Percentiles rank a stretch among this genome's conserved stretches.
These are phyloP conservation scores for Mesocentrotus franciscanus DNA, from an alignment of 53 echinoderm and acorn worm species.

Conservation along the genomic window DNA sequence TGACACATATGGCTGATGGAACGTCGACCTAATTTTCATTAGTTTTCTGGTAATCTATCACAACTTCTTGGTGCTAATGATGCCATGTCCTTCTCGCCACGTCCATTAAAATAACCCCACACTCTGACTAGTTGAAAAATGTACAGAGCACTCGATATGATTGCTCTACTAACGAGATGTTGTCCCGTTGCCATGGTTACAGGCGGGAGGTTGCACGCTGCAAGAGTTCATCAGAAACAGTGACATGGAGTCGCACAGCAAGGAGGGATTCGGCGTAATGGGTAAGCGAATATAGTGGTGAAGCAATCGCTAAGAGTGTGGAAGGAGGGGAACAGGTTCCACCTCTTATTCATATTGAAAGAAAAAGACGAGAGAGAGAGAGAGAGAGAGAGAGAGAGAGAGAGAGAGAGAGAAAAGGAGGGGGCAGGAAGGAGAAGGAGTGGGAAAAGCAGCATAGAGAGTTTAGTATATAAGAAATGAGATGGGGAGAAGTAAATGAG, in stretches of 20 bases:
- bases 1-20: not conserved
- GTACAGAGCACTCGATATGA: not conserved
- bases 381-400: not conserved
- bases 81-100: not conserved
- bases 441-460: not conserved
- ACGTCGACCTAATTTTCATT: not conserved
- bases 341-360: too few relatives aligned
- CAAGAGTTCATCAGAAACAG: conserved; percentile 61
- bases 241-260: not conserved
- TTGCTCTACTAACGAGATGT: not conserved
- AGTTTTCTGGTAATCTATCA: not conserved
- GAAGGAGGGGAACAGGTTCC: not conserved
- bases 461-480: not conserved
- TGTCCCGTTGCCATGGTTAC: conserved; percentile 53
- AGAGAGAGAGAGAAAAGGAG: not conserved
- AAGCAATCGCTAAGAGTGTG: not conserved
- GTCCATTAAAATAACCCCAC: not conserved
- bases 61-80: not conserved
- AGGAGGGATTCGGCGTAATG: conserved; percentile 58
- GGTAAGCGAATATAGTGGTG: conserved; percentile 3
- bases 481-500: not conserved
- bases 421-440: not conserved
- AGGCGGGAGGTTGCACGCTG: conserved; percentile 63
- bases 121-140: not conserved
- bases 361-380: not conserved